Base-by-base conservation (phyloP, 1,140 invertebrate genomes). In the Dendroctonus valens region DNA sequence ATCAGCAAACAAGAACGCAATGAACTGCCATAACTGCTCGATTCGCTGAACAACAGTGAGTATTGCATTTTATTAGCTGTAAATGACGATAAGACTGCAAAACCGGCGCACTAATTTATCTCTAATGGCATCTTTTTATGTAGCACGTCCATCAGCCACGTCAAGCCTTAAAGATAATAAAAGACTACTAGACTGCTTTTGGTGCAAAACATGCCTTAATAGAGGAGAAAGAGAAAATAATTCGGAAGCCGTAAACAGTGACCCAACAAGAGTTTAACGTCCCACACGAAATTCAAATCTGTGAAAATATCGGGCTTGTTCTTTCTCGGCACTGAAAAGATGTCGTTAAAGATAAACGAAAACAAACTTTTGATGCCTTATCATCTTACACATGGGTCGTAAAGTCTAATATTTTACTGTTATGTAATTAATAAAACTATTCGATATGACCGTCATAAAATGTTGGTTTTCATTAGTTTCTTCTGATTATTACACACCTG, bases 281-380 rank as follows among this genome's bases (percentile, higher is more conserved):
- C 50, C 50, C 38, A 52, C 50, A 26, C 50, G n/a, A 52, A 37
- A 15, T 26, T 9, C 14, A 52, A 52, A 52, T 52, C 50, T 52
- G 9, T 26, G 15, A 52, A 26, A 52, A 52, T 26, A 52, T 52
- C 50, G 14, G 50, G n/a, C 50, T 52, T 52, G 50, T 52, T 52
- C 50, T 52, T 52, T n/a, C 12, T 12, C 50, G 50, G 41, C 53
- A 40, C 14, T 55, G 14, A 51, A 62, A 62, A 51, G 51, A 62
- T 62, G 48, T 49, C 59, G 52, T 62, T 48, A 62, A 62, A 52
- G 59, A 62, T 62, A 62, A 62, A 62, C 11, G 59, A 26, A 62
- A 62, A 62, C 51, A 62, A 46, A 52, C 39, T 62, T 62, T 62
- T 53, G 48, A 41, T 26, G 38, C 48, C 39, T 51, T 62, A 62